phyloP scores from a whole-genome alignment of 2,888 invertebrate species.

The Chloromyia formosa region DNA sequence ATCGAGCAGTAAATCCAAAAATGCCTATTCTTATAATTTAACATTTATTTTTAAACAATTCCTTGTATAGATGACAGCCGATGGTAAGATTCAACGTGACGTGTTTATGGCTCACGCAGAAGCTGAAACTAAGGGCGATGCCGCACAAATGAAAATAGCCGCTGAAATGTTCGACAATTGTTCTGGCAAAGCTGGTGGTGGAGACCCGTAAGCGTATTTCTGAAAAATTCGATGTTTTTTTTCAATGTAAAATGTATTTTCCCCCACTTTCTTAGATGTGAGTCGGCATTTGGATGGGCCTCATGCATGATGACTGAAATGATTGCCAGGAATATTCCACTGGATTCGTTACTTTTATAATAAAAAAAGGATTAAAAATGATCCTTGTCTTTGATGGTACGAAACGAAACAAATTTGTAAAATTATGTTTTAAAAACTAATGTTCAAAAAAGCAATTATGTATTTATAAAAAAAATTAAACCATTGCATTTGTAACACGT shows the following conservation, averaged over 20 bases:
- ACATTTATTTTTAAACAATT: not conserved
- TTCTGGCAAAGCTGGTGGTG: not conserved
- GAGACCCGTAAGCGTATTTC: constrained; percentile 18
- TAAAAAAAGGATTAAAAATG: too few species aligned
- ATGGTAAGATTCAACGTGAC: constrained; percentile 18
- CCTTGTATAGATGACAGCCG: constrained; percentile 20
- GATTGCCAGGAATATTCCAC: not conserved
- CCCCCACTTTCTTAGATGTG: constrained; percentile 1
- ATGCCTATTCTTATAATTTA: not conserved
- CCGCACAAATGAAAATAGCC: constrained; percentile 13
- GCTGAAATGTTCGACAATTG: constrained; percentile 24
- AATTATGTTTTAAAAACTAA: too few species aligned
- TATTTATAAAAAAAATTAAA: too few species aligned
- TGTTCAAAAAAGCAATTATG: too few species aligned
- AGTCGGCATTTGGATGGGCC: constrained; percentile 10
- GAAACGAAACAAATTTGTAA: too few species aligned
- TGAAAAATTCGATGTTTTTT: too few species aligned
- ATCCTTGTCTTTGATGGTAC: too few species aligned
- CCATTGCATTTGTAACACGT: too few species aligned
- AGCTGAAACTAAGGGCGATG: constrained; percentile 25
- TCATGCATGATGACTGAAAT: constrained; percentile 28
- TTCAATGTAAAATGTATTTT: not conserved
- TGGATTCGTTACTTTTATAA: not conserved
- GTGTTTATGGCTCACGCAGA: constrained; percentile 24
- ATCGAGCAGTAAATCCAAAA: too few species aligned